Evolutionary conservation across 2,113 vertebrate species (phyloP), one percentile per base, ranked within the genome.

Genomic region (Capra hircus): DNA sequence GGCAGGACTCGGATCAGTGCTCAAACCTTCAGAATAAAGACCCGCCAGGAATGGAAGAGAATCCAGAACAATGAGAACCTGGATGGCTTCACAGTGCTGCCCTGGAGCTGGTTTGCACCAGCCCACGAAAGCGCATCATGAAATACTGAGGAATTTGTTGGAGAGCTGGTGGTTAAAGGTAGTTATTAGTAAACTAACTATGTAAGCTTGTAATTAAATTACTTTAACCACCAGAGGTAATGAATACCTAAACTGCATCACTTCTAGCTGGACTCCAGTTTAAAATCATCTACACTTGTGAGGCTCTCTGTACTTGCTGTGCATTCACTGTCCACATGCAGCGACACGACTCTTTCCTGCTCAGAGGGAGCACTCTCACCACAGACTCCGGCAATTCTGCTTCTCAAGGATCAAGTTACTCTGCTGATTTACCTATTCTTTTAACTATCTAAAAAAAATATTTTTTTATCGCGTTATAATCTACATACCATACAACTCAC

Each of bases 71-170:
- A 52, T 30, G 43, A 43, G 45, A 90, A 21, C 50, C 74, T 25
- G 7, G 33, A 15, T 0, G 6, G 67, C 50, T 43, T 1, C 15
- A 17, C 33, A 10, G 48, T 2, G 1, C 30, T 9, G 19, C 10
- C 78, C n/a, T 0, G 6, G 33, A 36, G 85, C 40, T 17, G 16
- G 25, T 30, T 9, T 14, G 8, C 7, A 19, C 12, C 30, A 3
- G 91, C 6, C 43, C 6, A 1, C 0, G 0, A 23, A 7, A 33
- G 48, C 13, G 0, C 11, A 10, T 30, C 16, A n/a, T 3, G 5
- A 11, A 60, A n/a, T 4, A n/a, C 13, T 21, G 36, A 33, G 48
- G 48, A 64, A 57, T 5, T 45, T 15, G 50, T 36, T 33, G 50
- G 74, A 53, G 21, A 30, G 27, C 64, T 60, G 12, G 77, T 57